Percentiles rank a stretch among this genome's conserved stretches.
Conservation (phyloP, 1,140 invertebrate species). For the Tetranychus cinnabarinus region DNA sequence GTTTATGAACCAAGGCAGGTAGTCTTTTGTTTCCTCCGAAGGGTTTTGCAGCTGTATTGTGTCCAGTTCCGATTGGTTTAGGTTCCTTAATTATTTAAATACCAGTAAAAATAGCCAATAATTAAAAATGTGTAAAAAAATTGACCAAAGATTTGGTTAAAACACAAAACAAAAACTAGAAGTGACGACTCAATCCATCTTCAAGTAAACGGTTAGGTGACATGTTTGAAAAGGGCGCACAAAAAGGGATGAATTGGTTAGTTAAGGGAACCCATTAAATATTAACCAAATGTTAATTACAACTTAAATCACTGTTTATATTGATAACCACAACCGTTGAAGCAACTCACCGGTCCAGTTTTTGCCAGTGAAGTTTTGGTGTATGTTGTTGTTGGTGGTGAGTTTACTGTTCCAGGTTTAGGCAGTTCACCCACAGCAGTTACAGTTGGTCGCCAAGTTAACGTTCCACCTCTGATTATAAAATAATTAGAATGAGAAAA, state of each 20-base stretch:
- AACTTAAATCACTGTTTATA: not conserved
- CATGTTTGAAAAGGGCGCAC: too few species aligned
- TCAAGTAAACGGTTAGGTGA: too few species aligned
- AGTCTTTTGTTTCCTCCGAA: slow-evolving; percentile 25
- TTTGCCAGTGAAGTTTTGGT: slow-evolving; percentile 68
- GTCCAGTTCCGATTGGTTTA: slow-evolving; percentile 48
- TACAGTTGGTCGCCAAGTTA: slow-evolving; percentile 13
- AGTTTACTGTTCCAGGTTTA: not conserved
- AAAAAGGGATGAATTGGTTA: too few species aligned
- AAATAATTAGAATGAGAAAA: too few species aligned
- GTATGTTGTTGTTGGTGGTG: slow-evolving; percentile 35
- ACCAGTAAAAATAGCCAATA: too few species aligned
- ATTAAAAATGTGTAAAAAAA: not conserved
- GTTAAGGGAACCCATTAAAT: not conserved
- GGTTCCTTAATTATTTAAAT: slow-evolving; percentile 24
- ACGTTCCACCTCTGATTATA: slow-evolving; percentile 8
- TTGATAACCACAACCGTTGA: not conserved
- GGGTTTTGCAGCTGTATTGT: slow-evolving; percentile 63
- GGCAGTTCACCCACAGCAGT: slow-evolving; percentile 14
- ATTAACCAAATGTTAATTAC: too few species aligned
- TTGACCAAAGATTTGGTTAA: not conserved
- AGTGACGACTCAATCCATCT: not conserved
- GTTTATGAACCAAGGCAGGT: slow-evolving; percentile 75
- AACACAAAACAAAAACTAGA: not conserved
- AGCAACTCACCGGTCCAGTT: not conserved